phyloP scores from a whole-genome alignment of 2,797 vertebrate genomes.

The Anableps anableps region DNA sequence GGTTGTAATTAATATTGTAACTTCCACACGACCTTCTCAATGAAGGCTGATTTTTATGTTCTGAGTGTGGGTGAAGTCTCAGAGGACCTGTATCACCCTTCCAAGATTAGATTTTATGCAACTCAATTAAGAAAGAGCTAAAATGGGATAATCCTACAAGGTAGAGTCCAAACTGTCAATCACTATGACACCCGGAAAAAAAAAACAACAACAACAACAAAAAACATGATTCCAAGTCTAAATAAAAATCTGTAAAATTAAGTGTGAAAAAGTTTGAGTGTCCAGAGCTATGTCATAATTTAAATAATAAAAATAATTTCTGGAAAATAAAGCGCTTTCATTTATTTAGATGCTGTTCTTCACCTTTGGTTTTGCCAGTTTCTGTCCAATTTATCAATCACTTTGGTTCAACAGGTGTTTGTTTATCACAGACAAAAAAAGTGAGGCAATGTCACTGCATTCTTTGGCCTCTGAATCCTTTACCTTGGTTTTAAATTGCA shows the following conservation, averaged over 20 bases:
- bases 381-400: not conserved
- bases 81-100: conserved; percentile 41
- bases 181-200: conserved; percentile 16
- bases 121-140: conserved; percentile 62
- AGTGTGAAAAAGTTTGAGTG: not conserved
- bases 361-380: not conserved
- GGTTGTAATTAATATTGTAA: conserved; percentile 66
- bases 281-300: not conserved
- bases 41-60: conserved; percentile 61
- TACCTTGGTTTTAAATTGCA: not conserved
- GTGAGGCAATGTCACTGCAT: not conserved
- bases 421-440: not conserved
- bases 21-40: conserved; percentile 68
- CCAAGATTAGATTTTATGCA: conserved; percentile 47
- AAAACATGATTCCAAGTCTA: not conserved
- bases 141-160: conserved; percentile 36
- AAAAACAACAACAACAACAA: not conserved
- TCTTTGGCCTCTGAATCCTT: not conserved
- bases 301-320: not conserved
- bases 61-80: conserved; percentile 43
- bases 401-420: not conserved
- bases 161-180: conserved; percentile 37
- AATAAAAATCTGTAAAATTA: not conserved
- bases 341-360: not conserved
- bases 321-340: not conserved